These are phyloP conservation scores for Linepithema humile DNA, from an alignment of 1,140 invertebrate species.

Conservation along the genomic window DNA sequence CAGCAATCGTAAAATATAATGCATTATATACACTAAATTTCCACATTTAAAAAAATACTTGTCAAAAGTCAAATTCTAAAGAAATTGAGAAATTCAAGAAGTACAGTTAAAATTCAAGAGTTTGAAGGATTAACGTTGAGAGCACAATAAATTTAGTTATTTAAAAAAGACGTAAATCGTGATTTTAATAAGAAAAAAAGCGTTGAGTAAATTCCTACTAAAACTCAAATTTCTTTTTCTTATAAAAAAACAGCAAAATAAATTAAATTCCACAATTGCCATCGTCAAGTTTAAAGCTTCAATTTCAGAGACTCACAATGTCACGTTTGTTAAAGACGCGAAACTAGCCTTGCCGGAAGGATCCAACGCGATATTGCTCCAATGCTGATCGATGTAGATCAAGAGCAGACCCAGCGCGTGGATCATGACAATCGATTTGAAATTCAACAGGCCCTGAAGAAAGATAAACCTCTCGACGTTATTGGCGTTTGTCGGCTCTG, in stretches of 20 bases:
- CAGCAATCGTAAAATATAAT: neutral
- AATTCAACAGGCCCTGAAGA: slow-evolving; percentile 89
- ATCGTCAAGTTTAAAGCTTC: neutral
- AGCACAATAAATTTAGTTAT: neutral
- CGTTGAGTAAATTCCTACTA: neutral
- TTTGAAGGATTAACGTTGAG: no score
- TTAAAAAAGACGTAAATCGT: neutral
- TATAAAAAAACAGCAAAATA: neutral
- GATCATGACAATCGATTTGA: slow-evolving; percentile 87
- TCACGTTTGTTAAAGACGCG: slow-evolving; percentile 86
- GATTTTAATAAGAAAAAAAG: neutral
- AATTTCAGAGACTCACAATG: slow-evolving; percentile 85
- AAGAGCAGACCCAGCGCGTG: slow-evolving; percentile 90
- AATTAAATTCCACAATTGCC: neutral
- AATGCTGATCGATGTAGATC: slow-evolving; percentile 90
- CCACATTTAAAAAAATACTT: neutral
- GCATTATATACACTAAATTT: neutral
- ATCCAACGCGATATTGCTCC: slow-evolving; percentile 86
- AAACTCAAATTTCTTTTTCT: neutral
- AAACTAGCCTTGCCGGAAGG: slow-evolving; percentile 85
- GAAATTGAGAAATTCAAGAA: no score
- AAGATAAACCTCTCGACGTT: slow-evolving; percentile 87
- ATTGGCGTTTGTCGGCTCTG: slow-evolving; percentile 85
- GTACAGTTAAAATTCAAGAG: no score
- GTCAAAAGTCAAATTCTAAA: no score